Percentiles rank a stretch among this genome's conserved stretches.
These are phyloP conservation scores for Leistus spinibarbis DNA, from an alignment of 2,888 invertebrate species.

Conservation along the genomic window DNA sequence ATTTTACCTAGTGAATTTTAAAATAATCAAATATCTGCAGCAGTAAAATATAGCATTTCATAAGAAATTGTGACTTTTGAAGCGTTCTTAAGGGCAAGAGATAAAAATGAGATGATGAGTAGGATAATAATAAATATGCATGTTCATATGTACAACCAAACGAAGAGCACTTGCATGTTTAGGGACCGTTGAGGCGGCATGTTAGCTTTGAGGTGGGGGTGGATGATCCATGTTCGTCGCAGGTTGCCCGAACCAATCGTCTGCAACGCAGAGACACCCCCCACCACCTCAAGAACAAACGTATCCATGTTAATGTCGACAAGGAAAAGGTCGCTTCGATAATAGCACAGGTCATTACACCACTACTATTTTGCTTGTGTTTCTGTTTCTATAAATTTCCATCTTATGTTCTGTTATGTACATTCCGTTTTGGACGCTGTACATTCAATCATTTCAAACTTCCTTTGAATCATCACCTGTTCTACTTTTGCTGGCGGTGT, in stretches of 20 bases:
- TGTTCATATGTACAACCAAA: background rate
- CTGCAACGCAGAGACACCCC: constrained; percentile 95
- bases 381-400: constrained; percentile 26
- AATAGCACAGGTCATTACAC: constrained; percentile 66
- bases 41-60: no score
- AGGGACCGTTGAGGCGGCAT: constrained; percentile 63
- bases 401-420: constrained; percentile 20
- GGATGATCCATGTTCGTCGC: constrained; percentile 54
- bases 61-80: no score
- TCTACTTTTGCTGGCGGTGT: background rate
- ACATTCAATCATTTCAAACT: background rate
- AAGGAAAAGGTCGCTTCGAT: constrained; percentile 76
- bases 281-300: constrained; percentile 98
- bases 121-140: background rate
- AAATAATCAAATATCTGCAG: no score
- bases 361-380: constrained; percentile 21
- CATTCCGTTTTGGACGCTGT: background rate
- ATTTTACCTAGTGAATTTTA: no score
- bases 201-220: constrained; percentile 68
- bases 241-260: constrained; percentile 65
- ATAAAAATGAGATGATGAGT: background rate
- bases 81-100: background rate
- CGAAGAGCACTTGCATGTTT: constrained; percentile 28
- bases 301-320: constrained; percentile 74
- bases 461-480: background rate